phyloP scores from a whole-genome alignment of 2,888 invertebrate species.

The Trichopria drosophilae region DNA sequence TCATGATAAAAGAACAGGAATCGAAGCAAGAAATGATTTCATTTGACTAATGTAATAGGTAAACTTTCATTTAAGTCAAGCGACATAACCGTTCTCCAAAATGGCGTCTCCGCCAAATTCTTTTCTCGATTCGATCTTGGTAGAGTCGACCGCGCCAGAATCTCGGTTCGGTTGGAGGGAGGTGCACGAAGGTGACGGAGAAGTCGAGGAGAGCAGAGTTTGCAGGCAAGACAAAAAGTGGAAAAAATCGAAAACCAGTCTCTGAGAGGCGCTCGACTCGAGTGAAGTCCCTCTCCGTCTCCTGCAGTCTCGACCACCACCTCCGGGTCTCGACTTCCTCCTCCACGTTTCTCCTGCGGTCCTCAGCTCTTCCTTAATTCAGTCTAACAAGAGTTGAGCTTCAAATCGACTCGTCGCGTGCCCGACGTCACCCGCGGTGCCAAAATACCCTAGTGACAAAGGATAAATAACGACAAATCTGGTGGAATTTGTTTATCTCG shows the following conservation, averaged over 20 bases:
- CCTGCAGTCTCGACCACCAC: slow-evolving; percentile 25
- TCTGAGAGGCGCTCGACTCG: slow-evolving; percentile 29
- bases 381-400: slow-evolving; percentile 49
- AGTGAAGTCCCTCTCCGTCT: slow-evolving; percentile 26
- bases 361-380: slow-evolving; percentile 51
- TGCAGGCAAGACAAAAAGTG: slow-evolving; percentile 47
- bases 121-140: too few species aligned
- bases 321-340: slow-evolving; percentile 25
- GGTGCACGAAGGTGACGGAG: slow-evolving; percentile 4
- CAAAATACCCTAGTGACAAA: slow-evolving; percentile 8
- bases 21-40: too few species aligned
- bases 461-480: too few species aligned
- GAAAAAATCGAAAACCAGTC: slow-evolving; percentile 50
- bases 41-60: too few species aligned
- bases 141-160: not conserved
- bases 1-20: too few species aligned
- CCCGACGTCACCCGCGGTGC: slow-evolving; percentile 8
- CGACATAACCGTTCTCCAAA: slow-evolving; percentile 15
- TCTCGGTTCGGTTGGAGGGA: slow-evolving; percentile 22
- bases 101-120: slow-evolving; percentile 18
- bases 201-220: slow-evolving; percentile 6
- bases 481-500: too few species aligned
- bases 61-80: too few species aligned
- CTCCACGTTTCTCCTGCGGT: slow-evolving; percentile 37
- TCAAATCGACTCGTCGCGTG: slow-evolving; percentile 37